These are phyloP conservation scores for Argopecten irradians DNA, from an alignment of 1,140 invertebrate species.

Conservation along the genomic window DNA sequence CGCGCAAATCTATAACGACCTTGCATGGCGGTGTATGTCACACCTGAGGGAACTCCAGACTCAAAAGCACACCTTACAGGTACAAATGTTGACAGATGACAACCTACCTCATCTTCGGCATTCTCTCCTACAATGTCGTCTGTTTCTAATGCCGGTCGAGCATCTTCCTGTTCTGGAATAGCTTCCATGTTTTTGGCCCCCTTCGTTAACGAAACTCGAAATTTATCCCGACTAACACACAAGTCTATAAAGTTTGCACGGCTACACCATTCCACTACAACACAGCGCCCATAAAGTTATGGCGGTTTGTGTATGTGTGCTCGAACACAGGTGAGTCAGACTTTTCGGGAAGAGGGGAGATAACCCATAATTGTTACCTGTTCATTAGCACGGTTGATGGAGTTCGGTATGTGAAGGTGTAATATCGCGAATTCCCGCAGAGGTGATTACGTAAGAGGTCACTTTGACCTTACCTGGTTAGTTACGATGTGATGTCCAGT, in stretches of 20 bases:
- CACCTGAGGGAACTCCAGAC: neutral
- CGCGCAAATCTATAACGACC: constrained; percentile 2
- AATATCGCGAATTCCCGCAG: neutral
- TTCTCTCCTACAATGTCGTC: neutral
- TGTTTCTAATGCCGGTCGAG: neutral
- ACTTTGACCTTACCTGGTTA: neutral
- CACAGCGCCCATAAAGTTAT: neutral
- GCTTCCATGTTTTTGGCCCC: constrained; percentile 11
- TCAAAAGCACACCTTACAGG: too few species aligned
- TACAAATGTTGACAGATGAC: constrained; percentile 2
- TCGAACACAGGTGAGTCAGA: neutral
- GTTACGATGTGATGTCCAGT: neutral
- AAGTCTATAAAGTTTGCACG: neutral
- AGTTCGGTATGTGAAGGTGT: neutral
- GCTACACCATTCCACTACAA: neutral
- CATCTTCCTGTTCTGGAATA: constrained; percentile 2
- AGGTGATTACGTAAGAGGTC: neutral
- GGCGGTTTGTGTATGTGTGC: constrained; percentile 13
- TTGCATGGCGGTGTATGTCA: neutral
- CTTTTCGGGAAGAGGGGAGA: neutral
- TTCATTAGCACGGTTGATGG: neutral
- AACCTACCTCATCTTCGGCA: neutral
- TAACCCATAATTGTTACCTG: constrained; percentile 17
- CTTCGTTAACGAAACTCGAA: neutral
- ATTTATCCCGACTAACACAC: neutral